Conservation (phyloP, 2,113 vertebrate species). For the Etheostoma cragini region DNA sequence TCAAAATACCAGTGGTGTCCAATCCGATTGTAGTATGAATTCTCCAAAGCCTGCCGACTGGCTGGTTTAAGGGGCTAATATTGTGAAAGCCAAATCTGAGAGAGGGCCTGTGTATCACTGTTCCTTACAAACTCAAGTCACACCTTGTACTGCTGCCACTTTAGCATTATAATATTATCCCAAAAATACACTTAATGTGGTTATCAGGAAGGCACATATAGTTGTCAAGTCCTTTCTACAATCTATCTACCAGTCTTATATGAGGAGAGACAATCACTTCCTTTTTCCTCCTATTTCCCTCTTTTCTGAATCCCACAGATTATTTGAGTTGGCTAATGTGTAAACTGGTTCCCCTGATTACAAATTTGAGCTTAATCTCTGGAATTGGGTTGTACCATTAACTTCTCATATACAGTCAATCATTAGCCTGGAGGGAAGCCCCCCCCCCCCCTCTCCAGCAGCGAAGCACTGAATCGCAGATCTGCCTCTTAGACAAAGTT, state of each 20-base stretch:
- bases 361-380: constrained; percentile 19
- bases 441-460: not conserved
- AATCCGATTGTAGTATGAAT: constrained; percentile 31
- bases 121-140: constrained; percentile 13
- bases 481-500: constrained; percentile 9
- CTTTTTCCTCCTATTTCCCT: constrained; percentile 16
- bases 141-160: not conserved
- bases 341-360: constrained; percentile 15
- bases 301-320: constrained; percentile 7
- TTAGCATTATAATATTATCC: not conserved
- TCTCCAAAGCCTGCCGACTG: constrained; percentile 15
- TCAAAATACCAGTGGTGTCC: constrained; percentile 36
- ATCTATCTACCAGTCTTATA: not conserved
- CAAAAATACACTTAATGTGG: not conserved
- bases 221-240: not conserved
- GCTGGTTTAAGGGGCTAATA: constrained; percentile 29
- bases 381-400: not conserved
- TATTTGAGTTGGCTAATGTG: constrained; percentile 28
- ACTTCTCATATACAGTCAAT: constrained; percentile 37
- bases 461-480: constrained; percentile 37
- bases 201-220: not conserved
- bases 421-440: constrained; percentile 31
- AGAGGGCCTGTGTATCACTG: constrained; percentile 2
- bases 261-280: not conserved
- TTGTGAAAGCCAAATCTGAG: constrained; percentile 18